Conservation (phyloP, 2,888 invertebrate genomes). For the Geophilus truncorum region DNA sequence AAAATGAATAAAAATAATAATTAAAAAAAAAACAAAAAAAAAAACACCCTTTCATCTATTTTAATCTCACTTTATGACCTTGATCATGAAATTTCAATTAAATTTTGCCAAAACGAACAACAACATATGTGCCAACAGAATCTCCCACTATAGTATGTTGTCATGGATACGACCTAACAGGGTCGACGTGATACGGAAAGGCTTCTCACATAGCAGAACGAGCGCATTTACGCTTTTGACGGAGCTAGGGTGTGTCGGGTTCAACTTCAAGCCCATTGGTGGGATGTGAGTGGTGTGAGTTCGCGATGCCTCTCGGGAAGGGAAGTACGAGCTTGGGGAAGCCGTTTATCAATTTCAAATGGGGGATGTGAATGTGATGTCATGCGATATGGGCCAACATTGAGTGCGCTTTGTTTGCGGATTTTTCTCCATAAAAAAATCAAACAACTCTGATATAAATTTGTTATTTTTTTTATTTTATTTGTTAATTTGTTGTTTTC, state of each 20-base stretch:
- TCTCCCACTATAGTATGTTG: neutral
- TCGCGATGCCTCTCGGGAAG: neutral
- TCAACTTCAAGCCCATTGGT: neutral
- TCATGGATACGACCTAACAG: neutral
- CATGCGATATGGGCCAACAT: neutral
- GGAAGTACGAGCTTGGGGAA: neutral
- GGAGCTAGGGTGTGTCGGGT: neutral
- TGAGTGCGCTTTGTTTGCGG: neutral
- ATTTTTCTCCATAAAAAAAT: neutral
- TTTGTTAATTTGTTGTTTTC: too few species aligned
- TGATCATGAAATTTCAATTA: slow-evolving; percentile 10
- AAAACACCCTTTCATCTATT: neutral
- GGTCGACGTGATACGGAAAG: neutral
- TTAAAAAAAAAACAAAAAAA: neutral
- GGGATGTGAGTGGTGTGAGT: neutral
- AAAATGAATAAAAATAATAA: neutral
- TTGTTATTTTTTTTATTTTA: too few species aligned
- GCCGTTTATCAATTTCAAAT: neutral
- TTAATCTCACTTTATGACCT: neutral
- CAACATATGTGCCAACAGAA: neutral
- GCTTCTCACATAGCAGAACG: slow-evolving; percentile 2
- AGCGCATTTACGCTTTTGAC: neutral
- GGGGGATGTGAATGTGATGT: neutral
- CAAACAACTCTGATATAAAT: neutral
- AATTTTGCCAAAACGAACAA: neutral